Percentiles rank a stretch among this genome's conserved stretches.
Evolutionary conservation across 2,888 invertebrate genomes (phyloP).

Genomic region (Eupeodes luniger): DNA sequence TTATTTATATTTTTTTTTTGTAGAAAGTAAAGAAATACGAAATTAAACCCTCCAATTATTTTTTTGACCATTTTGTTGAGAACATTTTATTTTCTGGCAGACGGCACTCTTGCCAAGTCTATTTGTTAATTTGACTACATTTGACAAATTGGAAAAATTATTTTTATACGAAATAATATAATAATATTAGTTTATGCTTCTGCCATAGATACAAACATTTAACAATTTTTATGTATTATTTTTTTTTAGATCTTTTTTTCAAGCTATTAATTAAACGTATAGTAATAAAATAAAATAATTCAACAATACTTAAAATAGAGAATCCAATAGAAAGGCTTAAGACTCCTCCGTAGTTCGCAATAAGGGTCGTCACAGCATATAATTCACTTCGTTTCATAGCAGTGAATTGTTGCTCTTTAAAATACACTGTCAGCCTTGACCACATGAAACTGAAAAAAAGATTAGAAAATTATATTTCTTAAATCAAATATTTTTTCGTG

Average conservation of each 20-base stretch:
- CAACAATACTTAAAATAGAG: conserved; percentile 84
- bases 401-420: conserved; percentile 89
- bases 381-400: conserved; percentile 88
- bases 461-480: too few species aligned
- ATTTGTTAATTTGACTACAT: too few species aligned
- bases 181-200: too few species aligned
- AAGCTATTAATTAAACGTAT: conserved; percentile 82
- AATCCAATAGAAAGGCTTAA: conserved; percentile 85
- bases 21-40: too few species aligned
- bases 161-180: too few species aligned
- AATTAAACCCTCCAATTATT: too few species aligned
- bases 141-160: too few species aligned
- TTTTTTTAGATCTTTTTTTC: conserved; percentile 24
- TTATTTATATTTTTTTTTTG: too few species aligned
- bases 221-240: not conserved
- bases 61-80: too few species aligned
- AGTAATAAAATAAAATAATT: conserved; percentile 85
- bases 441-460: conserved; percentile 84
- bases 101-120: too few species aligned
- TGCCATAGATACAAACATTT: not conserved
- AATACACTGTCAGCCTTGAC: conserved; percentile 88
- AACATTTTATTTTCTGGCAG: too few species aligned
- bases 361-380: conserved; percentile 88
- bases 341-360: conserved; percentile 89
- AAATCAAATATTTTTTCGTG: not conserved